phyloP scores from a whole-genome alignment of 2,797 vertebrate species.

The Hafferia zeledoni region DNA sequence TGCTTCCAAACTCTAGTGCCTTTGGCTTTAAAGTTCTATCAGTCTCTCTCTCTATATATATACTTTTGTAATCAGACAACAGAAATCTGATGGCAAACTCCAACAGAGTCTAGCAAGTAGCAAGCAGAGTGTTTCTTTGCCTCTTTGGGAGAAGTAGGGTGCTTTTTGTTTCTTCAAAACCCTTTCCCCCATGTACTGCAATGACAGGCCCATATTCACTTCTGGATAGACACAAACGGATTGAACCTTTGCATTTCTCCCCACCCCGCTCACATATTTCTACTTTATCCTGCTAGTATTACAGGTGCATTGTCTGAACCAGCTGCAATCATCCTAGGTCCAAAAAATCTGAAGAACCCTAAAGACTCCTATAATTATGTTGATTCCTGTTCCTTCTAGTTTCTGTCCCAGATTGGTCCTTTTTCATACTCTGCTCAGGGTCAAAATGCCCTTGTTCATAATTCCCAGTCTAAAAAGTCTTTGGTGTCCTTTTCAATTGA shows the following conservation, averaged over 20 bases:
- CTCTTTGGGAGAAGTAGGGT: not conserved
- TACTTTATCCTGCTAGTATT: not conserved
- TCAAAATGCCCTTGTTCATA: not conserved
- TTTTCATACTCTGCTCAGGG: not conserved
- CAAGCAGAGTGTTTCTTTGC: not conserved
- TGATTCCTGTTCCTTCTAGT: not conserved
- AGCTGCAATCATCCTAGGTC: not conserved
- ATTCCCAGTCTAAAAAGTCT: not conserved
- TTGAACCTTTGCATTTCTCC: not conserved
- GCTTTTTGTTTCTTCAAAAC: not conserved
- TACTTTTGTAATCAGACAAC: not conserved
- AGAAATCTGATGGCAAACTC: not conserved
- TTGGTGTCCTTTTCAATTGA: not conserved
- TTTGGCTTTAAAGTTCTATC: not conserved
- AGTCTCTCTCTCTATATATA: not conserved
- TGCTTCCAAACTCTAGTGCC: not conserved
- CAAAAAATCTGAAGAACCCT: not conserved
- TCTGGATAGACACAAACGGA: not conserved
- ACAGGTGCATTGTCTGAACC: not conserved
- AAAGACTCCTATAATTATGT: not conserved
- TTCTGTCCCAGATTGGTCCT: not conserved
- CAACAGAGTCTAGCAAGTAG: not conserved
- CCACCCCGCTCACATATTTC: not conserved
- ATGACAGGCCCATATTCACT: not conserved
- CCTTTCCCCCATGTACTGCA: not conserved